Conservation (phyloP, 2,113 vertebrate genomes). For the Pipra filicauda region DNA sequence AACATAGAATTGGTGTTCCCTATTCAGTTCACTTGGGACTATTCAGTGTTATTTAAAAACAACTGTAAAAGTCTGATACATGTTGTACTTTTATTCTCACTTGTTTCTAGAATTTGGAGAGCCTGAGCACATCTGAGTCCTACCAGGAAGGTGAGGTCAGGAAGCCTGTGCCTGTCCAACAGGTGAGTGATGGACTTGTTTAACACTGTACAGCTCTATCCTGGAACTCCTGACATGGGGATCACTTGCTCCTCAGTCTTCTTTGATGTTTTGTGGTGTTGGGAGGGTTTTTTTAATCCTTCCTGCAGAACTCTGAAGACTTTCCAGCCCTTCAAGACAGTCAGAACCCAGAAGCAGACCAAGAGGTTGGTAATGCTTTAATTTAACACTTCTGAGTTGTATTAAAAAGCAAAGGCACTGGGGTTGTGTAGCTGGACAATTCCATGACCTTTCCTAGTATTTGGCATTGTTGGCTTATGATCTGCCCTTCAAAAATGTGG, state of each 20-base stretch:
- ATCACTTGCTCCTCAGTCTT: not conserved
- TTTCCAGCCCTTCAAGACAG: slow-evolving; percentile 29
- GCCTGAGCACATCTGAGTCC: not conserved
- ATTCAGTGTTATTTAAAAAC: not conserved
- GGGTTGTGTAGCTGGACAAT: not conserved
- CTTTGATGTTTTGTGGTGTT: not conserved
- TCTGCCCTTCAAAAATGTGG: not conserved
- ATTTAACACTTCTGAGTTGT: not conserved
- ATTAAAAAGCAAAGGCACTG: accelerated
- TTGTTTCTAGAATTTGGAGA: not conserved
- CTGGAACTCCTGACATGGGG: accelerated
- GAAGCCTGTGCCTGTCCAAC: not conserved
- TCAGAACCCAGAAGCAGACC: slow-evolving; percentile 67
- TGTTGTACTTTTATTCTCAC: not conserved
- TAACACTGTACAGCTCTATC: not conserved
- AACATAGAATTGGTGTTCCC: not conserved
- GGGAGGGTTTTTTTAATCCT: not conserved
- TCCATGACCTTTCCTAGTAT: not conserved
- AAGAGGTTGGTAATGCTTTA: slow-evolving; percentile 77
- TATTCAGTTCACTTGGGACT: not conserved
- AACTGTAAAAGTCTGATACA: accelerated
- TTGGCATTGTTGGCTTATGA: not conserved
- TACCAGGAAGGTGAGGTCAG: not conserved
- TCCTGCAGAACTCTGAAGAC: slow-evolving; percentile 59
- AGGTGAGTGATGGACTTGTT: not conserved